Percentiles rank a stretch among this genome's conserved stretches.
phyloP scores from a whole-genome alignment of 1,140 invertebrate species.

The Ceratina japonica region DNA sequence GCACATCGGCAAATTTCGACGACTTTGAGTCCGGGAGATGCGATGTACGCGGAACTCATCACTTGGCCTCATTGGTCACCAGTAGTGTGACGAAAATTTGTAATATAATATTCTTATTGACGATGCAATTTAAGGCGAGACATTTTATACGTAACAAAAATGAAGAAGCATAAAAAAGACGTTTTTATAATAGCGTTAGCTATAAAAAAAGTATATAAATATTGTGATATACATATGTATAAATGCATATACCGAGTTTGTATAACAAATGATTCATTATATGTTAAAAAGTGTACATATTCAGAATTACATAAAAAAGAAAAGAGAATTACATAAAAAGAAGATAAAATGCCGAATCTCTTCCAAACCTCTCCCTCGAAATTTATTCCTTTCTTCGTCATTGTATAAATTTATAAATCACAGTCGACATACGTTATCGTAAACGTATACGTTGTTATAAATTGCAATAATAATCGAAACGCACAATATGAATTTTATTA shows the following conservation, averaged over 20 bases:
- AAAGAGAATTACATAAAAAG: neutral
- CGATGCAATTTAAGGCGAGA: neutral
- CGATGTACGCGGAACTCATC: conserved; percentile 82
- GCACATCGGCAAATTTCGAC: conserved; percentile 84
- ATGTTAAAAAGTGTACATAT: conserved; percentile 11
- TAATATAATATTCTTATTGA: neutral
- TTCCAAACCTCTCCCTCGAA: no score
- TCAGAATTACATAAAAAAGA: no score
- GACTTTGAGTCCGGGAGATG: conserved; percentile 86
- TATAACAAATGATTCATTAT: neutral
- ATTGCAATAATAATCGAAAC: no score
- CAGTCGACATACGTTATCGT: no score
- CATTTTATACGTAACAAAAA: neutral
- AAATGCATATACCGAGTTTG: neutral
- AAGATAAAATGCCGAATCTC: no score
- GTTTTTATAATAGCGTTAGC: neutral
- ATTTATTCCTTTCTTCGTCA: no score
- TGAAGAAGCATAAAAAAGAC: no score
- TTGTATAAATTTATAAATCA: no score
- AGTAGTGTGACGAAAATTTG: neutral
- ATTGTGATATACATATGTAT: conserved; percentile 9
- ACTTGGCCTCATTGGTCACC: conserved; percentile 83
- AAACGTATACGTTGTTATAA: no score
- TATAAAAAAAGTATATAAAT: neutral
- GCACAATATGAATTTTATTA: no score